Evolutionary conservation across 2,797 vertebrate species (phyloP).

Genomic region (Antrozous pallidus): DNA sequence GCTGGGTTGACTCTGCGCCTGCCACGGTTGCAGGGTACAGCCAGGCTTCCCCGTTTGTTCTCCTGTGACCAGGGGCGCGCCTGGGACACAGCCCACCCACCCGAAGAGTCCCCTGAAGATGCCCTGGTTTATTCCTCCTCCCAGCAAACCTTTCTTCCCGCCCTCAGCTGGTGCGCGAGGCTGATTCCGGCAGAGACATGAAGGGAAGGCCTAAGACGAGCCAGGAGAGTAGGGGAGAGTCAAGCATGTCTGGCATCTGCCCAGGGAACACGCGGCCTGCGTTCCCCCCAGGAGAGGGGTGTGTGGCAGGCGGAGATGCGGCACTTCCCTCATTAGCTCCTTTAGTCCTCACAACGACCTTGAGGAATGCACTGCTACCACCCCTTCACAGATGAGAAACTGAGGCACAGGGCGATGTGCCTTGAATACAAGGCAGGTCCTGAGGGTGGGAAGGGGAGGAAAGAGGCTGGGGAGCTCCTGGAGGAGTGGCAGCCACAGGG

Average conservation of each 20-base stretch:
- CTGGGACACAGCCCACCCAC: too few relatives aligned
- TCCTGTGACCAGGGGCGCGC: not conserved
- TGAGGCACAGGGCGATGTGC: not conserved
- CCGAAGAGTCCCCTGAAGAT: too few relatives aligned
- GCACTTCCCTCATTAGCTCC: not conserved
- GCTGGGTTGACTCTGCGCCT: not conserved
- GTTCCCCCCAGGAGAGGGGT: not conserved
- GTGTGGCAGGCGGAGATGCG: not conserved
- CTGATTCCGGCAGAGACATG: not conserved
- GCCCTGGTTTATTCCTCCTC: not conserved
- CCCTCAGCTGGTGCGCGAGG: not conserved
- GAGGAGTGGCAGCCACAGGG: too few relatives aligned
- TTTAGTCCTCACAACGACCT: not conserved
- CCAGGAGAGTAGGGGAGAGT: not conserved
- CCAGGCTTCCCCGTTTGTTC: not conserved
- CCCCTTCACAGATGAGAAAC: not conserved
- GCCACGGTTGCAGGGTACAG: not conserved
- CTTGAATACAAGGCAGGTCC: not conserved
- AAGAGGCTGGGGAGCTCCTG: not conserved
- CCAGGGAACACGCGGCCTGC: not conserved
- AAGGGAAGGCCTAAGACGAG: not conserved
- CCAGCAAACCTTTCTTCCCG: not conserved
- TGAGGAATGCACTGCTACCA: too few relatives aligned
- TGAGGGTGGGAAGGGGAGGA: not conserved
- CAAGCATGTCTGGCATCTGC: accelerated